Base-by-base conservation (phyloP, 2,113 vertebrate genomes). In the Castor canadensis region DNA sequence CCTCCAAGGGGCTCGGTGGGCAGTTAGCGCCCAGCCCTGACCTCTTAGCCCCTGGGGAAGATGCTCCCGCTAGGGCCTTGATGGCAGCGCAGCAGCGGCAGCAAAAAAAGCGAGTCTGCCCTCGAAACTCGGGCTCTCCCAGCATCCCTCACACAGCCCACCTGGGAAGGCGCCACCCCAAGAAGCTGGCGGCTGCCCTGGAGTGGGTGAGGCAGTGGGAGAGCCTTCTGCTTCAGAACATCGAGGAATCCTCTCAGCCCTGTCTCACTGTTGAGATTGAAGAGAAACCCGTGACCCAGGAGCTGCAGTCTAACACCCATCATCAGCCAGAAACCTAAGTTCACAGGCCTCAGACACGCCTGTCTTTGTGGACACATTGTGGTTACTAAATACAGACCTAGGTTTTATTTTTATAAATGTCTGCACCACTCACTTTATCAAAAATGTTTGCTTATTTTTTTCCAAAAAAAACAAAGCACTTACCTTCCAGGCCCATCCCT, bases 171-270 rank as follows among this genome's bases (percentile, higher is more conserved):
- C 38, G 64, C 79, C n/a, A 64, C 28, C 77, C 40, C 0, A 47
- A 24, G 58, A 92, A 85, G 40, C 26, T 35, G 62, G 58, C 15
- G 6, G 84, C 60, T 4, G 49, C 13, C 43, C 58, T 76, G 79
- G 47, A 76, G 47, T 69, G 40, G 8, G 71, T 76, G 58, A 83
- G 60, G 69, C 93, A 58, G 67, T 97, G 93, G 97, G 97, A 97
- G 52, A 28, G 26, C 11, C 56, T 11, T 1, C 91, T 64, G 73
- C 94, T 97, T 19, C 81, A n/a, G 81, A 87, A 45, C 88, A 93
- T 91, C 0, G 94, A 97, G 43, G 96, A 97, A 52, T 94, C 97
- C 81, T 54, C 69, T 0, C 76, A 66, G 47, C 94, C 95, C 0
- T 88, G 93, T 1, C 93, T 97, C 56, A 96, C 96, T 0, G 4